Evolutionary conservation across 2,888 invertebrate species (phyloP), one percentile per base, ranked within the genome.

Genomic region (Lasius fuliginosus): DNA sequence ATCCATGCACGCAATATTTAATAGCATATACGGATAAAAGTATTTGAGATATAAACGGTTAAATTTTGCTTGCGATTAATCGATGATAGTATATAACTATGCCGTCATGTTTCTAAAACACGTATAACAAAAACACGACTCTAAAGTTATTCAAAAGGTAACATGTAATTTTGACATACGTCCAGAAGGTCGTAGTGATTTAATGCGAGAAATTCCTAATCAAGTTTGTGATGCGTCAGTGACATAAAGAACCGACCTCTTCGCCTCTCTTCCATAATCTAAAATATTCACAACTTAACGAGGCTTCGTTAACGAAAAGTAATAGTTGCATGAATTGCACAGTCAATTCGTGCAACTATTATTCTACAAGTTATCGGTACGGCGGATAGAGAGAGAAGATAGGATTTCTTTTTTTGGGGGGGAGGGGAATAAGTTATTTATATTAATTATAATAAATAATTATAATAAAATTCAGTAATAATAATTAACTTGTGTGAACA

Each of bases 211-310:
- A 68, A 87, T 88, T 86, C 84, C 89, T 23, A 74, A 33, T 56
- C 56, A 83, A 73, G 64, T 86, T 89, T 68, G 49, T 30, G 82
- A 79, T 64, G 82, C 76, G 79, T 73, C 77, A 60, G 67, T 69
- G 71, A 73, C 60, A 82, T 76, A 84, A 87, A 88, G 87, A 89
- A 88, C 36, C 65, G 79, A 76, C 0, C 23, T 85, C 75, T 42
- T 73, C 65, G 74, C 15, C 15, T 56, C 88, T 79, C 69, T 62
- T 83, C 30, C 68, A 76, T 64, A 23, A 27, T 53, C 27, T n/a
- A 53, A 75, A 84, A 82, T 69, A 87, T 89, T 86, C 86, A 87
- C 83, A 85, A 89, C 53, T 86, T 88, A 89, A 85, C 69, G 86
- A 89, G 85, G 75, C 85, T 86, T 89, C 85, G 86, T 89, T 89